Evolutionary conservation across 2,113 vertebrate species (phyloP), one percentile per base, ranked within the genome.

Genomic region (Ophiodon elongatus): DNA sequence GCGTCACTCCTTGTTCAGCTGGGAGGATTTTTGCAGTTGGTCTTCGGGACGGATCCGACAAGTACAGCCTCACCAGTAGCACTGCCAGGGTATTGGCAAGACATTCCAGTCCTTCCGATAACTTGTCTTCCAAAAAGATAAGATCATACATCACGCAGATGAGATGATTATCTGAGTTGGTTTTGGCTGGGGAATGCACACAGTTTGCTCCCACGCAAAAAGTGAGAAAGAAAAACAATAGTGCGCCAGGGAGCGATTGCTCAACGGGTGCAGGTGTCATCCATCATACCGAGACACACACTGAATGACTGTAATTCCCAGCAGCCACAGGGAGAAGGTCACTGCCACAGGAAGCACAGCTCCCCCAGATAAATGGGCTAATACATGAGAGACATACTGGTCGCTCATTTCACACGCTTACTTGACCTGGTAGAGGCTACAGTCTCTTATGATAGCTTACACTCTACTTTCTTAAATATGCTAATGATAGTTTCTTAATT

Each of bases 221-320:
- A 93, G 88, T 90, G 88, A 90, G 86, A 94, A 43, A 94, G 85
- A 77, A 93, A 89, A 94, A 94, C 84, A 95, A 94, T 62, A 59
- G 56, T 77, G 76, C 78, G 65, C 88, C 89, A 90, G 87, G 90
- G 86, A 91, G 73, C 21, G 89, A 92, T 96, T 93, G 92, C 95
- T 94, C 94, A 95, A 94, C 25, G 76, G 85, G 79, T 83, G 91
- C 93, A 95, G 94, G 94, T 94, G 94, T 91, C 94, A 94, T 94
- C 93, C 90, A 95, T 95, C 94, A 94, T 83, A 59, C 64, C 1
- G 39, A 89, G 85, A 92, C 89, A 89, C 83, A 80, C 90, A 90
- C 57, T 79, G 89, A 94, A 88, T 88, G 85, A 92, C 90, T 90
- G 93, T 88, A 93, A 92, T 92, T 95, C 90, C 83, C 85, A 85